phyloP scores from a whole-genome alignment of 2,888 invertebrate genomes.

The Pecten maximus region DNA sequence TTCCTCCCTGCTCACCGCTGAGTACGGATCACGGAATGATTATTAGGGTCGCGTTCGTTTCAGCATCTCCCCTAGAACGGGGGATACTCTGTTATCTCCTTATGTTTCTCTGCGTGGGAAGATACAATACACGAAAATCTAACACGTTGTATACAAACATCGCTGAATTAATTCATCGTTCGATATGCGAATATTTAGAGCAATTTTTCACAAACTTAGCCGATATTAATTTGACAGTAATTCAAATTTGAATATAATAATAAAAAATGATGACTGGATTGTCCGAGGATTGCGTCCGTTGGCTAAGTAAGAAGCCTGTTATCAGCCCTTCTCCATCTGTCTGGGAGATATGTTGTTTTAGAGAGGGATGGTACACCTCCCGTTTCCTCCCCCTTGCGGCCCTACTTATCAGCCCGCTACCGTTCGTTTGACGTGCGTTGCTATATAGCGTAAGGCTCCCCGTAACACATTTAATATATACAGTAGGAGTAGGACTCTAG shows the following conservation, averaged over 20 bases:
- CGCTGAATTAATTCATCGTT: background rate
- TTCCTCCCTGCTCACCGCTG: constrained; percentile 11
- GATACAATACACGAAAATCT: background rate
- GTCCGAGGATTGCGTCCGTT: background rate
- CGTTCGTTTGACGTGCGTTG: background rate
- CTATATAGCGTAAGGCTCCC: background rate
- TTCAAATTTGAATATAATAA: background rate
- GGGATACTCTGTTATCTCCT: background rate
- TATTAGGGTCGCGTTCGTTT: constrained; percentile 14
- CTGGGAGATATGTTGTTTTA: background rate
- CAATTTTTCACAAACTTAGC: background rate
- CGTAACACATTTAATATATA: background rate
- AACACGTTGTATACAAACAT: background rate
- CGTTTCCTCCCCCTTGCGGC: background rate
- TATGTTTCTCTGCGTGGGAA: constrained; percentile 6
- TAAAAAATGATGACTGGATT: background rate
- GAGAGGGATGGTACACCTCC: background rate
- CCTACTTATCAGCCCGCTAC: background rate
- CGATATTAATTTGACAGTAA: background rate
- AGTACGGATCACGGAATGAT: constrained; percentile 29
- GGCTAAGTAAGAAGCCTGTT: background rate
- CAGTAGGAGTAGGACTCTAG: background rate
- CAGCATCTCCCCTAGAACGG: background rate
- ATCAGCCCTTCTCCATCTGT: background rate
- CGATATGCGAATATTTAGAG: background rate